Evolutionary conservation across 2,113 vertebrate genomes (phyloP), one percentile per base, ranked within the genome.

Genomic region (Sorex fumeus): DNA sequence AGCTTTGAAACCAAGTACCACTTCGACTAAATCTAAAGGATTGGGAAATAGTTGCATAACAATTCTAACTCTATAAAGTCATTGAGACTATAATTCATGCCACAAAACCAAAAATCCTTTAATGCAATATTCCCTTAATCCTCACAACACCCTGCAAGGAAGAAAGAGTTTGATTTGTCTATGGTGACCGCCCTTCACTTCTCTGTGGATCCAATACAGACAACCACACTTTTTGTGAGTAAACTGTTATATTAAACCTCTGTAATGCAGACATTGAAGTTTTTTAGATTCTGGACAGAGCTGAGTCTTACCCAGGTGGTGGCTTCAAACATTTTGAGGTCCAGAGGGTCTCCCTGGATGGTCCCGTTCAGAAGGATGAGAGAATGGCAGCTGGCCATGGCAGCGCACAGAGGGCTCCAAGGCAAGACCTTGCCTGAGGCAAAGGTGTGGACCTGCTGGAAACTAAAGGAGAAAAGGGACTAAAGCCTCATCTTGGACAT

Each of bases 311-410:
- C 98, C 98, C 98, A 98, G 28, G 36, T 34, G 7, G 97, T 98
- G 75, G 94, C 95, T 69, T 97, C 97, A 84, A 98, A 97, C 92
- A 96, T 98, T 88, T 97, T 97, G 92, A 97, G 28, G 67, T 97
- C 97, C 92, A 98, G 83, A 0, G 96, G 97, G 88, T 98, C 98
- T 90, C 97, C 97, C 27, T 97, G 97, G 76, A 98, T 94, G 76
- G 94, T 96, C 67, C 94, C 96, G 3, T 97, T 94, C 5, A 98
- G 87, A 64, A 97, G 72, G 4, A 97, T 28, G 53, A 98, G 88
- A 25, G 97, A 97, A 66, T 98, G 97, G 81, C 97, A 98, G 83
- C 90, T 98, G 0, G 69, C 96, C 97, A 97, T 97, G 40, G 97
- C 97, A 0, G 90, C 94, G 4, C 96, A 97, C 11, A 97, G 23